Conservation (phyloP, 2,888 invertebrate genomes). For the Hemistola chrysoprasaria region DNA sequence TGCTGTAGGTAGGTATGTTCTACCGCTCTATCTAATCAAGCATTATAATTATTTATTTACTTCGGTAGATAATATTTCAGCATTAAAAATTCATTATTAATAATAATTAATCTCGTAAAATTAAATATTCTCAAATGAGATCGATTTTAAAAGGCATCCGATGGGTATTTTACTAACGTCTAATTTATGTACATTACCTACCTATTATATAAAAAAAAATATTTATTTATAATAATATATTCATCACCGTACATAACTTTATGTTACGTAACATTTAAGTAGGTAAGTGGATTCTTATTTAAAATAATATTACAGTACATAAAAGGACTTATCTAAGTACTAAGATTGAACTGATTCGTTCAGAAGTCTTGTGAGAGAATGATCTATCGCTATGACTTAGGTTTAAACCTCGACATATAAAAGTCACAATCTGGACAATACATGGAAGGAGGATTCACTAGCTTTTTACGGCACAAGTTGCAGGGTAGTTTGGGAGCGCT, state of each 20-base stretch:
- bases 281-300: too few species aligned
- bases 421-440: slow-evolving; percentile 96
- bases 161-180: slow-evolving; percentile 25
- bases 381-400: slow-evolving; percentile 72
- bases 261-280: slow-evolving; percentile 3
- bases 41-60: slow-evolving; percentile 1
- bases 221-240: too few species aligned
- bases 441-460: slow-evolving; percentile 88
- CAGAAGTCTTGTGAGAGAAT: slow-evolving; percentile 3
- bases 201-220: too few species aligned
- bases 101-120: slow-evolving; percentile 22
- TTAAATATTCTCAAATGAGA: slow-evolving; percentile 61
- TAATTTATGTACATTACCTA: slow-evolving; percentile 19
- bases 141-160: slow-evolving; percentile 47
- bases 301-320: background rate
- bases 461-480: slow-evolving; percentile 93
- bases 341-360: too few species aligned
- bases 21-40: too few species aligned
- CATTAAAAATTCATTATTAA: too few species aligned
- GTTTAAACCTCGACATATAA: slow-evolving; percentile 93
- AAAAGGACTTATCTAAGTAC: too few species aligned
- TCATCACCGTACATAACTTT: too few species aligned
- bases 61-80: background rate
- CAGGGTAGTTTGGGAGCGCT: slow-evolving; percentile 85
- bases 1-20: too few species aligned